Base-by-base conservation (phyloP, 2,888 invertebrate species). In the Asteroscopus sphinx region DNA sequence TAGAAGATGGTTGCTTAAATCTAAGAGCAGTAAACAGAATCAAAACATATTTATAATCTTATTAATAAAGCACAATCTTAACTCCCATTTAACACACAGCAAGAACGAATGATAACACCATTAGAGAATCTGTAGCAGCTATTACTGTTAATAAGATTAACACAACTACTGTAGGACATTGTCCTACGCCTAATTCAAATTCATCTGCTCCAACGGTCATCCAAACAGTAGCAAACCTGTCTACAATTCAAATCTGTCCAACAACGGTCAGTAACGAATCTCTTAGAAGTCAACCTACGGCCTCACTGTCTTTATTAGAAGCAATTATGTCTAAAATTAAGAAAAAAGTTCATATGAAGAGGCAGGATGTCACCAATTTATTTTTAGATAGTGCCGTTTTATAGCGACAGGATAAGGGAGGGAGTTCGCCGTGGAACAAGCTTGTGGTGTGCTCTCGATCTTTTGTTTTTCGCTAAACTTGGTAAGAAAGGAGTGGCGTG, bases 351-450 rank as follows among this genome's bases (percentile, higher is more conserved):
- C 57, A 15, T 59, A 40, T 59, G 37, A 76, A 73, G 66, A 68
- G 76, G 72, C 80, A 80, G 84, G 83, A 83, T 81, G 84, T 80
- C 77, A 75, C 66, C 62, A 75, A 71, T 76, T 78, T 83, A 83
- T 76, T 76, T 77, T 75, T 76, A 78, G 81, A 70, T 49, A 56
- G 55, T 60, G 66, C 68, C 40, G 67, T 70, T 59, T 64, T 57
- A 66, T 57, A 61, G 73, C 60, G 58, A 63, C 70, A 67, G 77
- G 66, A 75, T 72, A 63, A 70, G 63, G 63, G 56, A 17, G 60
- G 55, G 64, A 61, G 68, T 70, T 63, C 48, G 74, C 77, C 62
- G 54, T 61, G 69, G 45, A 41, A 57, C 25, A 68, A 69, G 55
- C 63, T 59, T 46, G 59, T 46, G 61, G 41, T 71, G 58, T 59